Evolutionary conservation across 2,113 vertebrate species (phyloP).

Genomic region (Urocynchramus pylzowi): DNA sequence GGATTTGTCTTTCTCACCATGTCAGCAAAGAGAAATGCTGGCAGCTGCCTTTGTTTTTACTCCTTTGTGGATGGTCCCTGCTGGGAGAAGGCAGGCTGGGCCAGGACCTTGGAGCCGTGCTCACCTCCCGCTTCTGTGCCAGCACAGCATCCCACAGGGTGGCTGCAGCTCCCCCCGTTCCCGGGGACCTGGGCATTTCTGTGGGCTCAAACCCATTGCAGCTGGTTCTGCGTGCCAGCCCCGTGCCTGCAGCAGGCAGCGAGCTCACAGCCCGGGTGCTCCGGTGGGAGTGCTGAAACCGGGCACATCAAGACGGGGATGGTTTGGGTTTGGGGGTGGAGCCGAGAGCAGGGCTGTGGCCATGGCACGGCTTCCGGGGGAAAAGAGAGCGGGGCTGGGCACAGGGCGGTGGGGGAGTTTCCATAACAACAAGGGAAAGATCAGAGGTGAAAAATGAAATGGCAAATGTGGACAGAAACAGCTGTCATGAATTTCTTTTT

Average conservation of each 20-base stretch:
- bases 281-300: not conserved
- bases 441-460: not conserved
- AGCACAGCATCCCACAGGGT: not conserved
- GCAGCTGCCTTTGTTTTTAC: not conserved
- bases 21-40: not conserved
- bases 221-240: not conserved
- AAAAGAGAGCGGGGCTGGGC: not conserved
- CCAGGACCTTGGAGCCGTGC: not conserved
- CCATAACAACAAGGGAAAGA: not conserved
- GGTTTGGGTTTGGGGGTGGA: not conserved
- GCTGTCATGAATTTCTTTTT: not conserved
- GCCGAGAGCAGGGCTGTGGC: not conserved
- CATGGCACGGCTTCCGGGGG: not conserved
- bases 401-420: not conserved
- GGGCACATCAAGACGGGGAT: not conserved
- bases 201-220: not conserved
- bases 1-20: not conserved
- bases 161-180: not conserved
- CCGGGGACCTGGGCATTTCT: not conserved
- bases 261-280: not conserved
- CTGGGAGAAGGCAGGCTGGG: not conserved
- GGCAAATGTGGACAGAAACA: not conserved
- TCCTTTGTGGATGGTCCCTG: not conserved
- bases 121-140: not conserved
- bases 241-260: not conserved